Percentiles rank a stretch among this genome's conserved stretches.
phyloP scores from a whole-genome alignment of 2,888 invertebrate species.

The Acrobasis repandana region DNA sequence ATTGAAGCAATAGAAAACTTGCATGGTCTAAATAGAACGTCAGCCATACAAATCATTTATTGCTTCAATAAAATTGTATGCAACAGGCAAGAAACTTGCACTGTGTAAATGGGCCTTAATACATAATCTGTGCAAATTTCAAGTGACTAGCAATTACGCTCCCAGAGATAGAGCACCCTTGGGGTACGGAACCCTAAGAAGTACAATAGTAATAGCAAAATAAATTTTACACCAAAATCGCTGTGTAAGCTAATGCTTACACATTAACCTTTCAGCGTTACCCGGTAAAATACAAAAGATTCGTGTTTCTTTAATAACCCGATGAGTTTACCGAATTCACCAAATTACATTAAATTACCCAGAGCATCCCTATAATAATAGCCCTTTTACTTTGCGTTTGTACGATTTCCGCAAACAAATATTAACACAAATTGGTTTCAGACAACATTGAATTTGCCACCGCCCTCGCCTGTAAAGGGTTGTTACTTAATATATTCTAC shows the following conservation, averaged over 20 bases:
- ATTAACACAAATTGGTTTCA: constrained; percentile 1
- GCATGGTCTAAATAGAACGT: too few relatives aligned
- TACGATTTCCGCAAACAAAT: constrained; percentile 6
- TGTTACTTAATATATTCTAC: background rate
- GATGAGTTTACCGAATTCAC: constrained; percentile 34
- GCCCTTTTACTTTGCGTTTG: constrained; percentile 36
- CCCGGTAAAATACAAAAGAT: constrained; percentile 43
- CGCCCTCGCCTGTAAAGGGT: background rate
- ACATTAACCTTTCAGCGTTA: constrained; percentile 43
- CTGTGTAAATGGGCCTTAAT: too few relatives aligned
- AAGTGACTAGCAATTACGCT: too few relatives aligned
- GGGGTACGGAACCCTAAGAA: too few relatives aligned
- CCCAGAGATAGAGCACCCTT: too few relatives aligned
- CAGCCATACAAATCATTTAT: too few relatives aligned
- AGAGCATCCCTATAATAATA: constrained; percentile 40
- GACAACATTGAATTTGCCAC: background rate
- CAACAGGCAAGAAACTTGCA: too few relatives aligned
- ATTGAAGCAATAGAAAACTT: too few relatives aligned
- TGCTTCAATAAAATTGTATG: too few relatives aligned
- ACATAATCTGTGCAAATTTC: too few relatives aligned
- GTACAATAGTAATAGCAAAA: too few relatives aligned
- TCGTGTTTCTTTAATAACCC: constrained; percentile 46
- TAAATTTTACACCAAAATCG: constrained; percentile 37
- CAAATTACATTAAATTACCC: constrained; percentile 38
- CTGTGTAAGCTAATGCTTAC: too few relatives aligned